phyloP scores from a whole-genome alignment of 2,888 invertebrate species.

The Eristalis intricaria region DNA sequence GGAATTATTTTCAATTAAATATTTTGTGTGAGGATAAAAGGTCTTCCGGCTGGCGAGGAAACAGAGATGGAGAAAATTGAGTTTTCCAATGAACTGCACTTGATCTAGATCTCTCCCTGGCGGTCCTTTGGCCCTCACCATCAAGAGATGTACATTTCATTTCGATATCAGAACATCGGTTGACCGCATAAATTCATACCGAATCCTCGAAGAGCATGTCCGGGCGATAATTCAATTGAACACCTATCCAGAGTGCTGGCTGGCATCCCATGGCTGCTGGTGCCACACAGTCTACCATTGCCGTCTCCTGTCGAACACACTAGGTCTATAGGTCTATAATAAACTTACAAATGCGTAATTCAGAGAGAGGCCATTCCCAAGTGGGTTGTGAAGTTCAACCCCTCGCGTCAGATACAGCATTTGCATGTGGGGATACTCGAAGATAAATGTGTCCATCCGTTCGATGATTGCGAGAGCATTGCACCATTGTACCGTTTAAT shows the following conservation, averaged over 20 bases:
- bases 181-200: constrained; percentile 70
- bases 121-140: background rate
- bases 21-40: constrained; percentile 31
- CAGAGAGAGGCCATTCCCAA: constrained; percentile 5
- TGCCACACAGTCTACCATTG: background rate
- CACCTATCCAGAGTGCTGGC: constrained; percentile 46
- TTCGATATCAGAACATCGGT: constrained; percentile 57
- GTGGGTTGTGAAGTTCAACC: background rate
- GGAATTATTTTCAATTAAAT: constrained; percentile 70
- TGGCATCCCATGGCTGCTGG: background rate
- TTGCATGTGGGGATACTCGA: background rate
- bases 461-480: constrained; percentile 31
- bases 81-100: constrained; percentile 69
- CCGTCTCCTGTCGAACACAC: background rate
- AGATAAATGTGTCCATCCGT: constrained; percentile 39
- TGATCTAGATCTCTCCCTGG: constrained; percentile 27
- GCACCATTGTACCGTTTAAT: constrained; percentile 60
- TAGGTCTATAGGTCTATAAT: constrained; percentile 41
- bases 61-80: constrained; percentile 56
- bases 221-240: constrained; percentile 69
- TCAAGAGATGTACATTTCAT: constrained; percentile 19
- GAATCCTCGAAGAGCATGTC: constrained; percentile 67
- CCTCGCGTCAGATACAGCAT: background rate
- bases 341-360: constrained; percentile 63
- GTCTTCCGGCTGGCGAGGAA: background rate